Percentiles rank a stretch among this genome's conserved stretches.
These are phyloP conservation scores for Mus musculus DNA, from an alignment of 2,113 vertebrate species.

Conservation along the genomic window DNA sequence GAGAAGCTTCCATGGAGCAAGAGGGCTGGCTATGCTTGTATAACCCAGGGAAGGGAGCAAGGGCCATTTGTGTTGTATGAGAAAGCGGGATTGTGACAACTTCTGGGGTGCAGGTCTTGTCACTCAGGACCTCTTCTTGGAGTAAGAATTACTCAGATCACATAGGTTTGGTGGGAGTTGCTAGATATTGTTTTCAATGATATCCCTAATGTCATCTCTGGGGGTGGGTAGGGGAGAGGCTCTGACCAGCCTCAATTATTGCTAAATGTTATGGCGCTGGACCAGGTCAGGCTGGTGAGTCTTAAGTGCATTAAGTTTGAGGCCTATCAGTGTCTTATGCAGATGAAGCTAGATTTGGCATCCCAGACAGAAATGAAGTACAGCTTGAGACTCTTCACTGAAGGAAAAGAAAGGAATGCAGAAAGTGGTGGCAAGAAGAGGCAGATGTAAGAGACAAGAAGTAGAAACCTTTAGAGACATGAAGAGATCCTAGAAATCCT, in stretches of 20 bases:
- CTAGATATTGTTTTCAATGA: background rate
- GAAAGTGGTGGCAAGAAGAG: background rate
- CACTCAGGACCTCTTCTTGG: background rate
- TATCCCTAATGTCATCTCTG: too few species aligned
- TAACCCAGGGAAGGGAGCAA: background rate
- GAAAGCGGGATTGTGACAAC: background rate
- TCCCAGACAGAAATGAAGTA: background rate
- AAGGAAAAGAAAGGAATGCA: background rate
- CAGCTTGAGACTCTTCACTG: background rate
- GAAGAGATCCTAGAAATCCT: background rate
- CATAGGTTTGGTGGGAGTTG: background rate
- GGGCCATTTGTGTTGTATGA: background rate
- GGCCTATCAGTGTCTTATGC: background rate
- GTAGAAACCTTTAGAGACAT: background rate
- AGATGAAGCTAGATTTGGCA: background rate
- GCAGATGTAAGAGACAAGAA: background rate
- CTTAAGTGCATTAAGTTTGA: background rate
- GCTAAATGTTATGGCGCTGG: background rate
- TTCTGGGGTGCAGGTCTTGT: background rate
- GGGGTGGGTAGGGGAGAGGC: background rate
- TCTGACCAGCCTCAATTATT: background rate
- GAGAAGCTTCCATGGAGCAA: slow-evolving; percentile 8
- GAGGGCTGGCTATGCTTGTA: background rate
- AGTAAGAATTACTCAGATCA: background rate
- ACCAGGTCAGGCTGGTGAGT: background rate